These are phyloP conservation scores for Pseudochromis fuscus DNA, from an alignment of 2,797 vertebrate species.

Conservation along the genomic window DNA sequence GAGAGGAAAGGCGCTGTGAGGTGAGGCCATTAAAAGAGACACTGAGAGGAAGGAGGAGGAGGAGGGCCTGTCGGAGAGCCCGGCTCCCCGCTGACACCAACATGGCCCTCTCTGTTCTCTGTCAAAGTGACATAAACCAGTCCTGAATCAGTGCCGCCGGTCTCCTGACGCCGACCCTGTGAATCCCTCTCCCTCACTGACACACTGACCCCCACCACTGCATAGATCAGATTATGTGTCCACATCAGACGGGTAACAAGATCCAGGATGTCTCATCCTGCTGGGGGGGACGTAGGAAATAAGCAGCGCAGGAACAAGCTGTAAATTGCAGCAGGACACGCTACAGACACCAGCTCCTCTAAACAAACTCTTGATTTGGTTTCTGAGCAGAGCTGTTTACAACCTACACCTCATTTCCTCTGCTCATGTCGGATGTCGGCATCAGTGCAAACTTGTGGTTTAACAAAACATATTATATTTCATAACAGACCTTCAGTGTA, in stretches of 20 bases:
- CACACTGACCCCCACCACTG: constrained; percentile 35
- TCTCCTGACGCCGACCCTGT: constrained; percentile 43
- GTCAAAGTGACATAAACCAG: constrained; percentile 80
- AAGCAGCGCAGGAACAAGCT: constrained; percentile 21
- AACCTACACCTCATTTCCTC: constrained; percentile 14
- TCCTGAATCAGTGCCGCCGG: constrained; percentile 62
- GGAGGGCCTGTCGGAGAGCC: constrained; percentile 45
- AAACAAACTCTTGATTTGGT: constrained; percentile 61
- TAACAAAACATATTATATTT: constrained; percentile 17
- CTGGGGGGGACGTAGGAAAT: constrained; percentile 42
- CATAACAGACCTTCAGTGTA: neutral
- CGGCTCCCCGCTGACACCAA: constrained; percentile 74
- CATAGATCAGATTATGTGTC: constrained; percentile 67
- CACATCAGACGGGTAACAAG: constrained; percentile 65
- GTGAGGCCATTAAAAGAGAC: constrained; percentile 50
- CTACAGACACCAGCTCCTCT: constrained; percentile 23
- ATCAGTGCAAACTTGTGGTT: constrained; percentile 2
- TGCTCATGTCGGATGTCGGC: neutral
- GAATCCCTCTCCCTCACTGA: constrained; percentile 60
- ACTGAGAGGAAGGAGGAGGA: constrained; percentile 47
- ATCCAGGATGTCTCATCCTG: constrained; percentile 67
- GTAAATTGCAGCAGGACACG: constrained; percentile 33
- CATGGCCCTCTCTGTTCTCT: constrained; percentile 78
- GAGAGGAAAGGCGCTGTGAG: constrained; percentile 34
- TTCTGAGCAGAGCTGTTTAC: neutral